phyloP scores from a whole-genome alignment of 1,140 invertebrate genomes.

The Drosophila ogumai region DNA sequence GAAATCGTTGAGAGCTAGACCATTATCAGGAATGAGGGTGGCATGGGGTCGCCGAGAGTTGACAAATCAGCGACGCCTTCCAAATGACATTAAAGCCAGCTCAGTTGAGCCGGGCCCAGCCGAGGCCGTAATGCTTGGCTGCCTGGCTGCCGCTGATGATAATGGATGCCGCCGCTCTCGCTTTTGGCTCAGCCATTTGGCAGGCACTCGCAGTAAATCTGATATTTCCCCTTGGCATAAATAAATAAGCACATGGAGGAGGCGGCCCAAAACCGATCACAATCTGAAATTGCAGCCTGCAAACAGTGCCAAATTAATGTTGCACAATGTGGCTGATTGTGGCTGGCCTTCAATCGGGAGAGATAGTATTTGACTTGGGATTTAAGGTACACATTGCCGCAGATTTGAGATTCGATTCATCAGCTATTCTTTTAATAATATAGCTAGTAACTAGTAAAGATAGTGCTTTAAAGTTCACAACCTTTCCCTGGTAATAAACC shows the following conservation, averaged over 20 bases:
- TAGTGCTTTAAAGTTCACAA: too few species aligned
- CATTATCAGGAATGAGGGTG: constrained; percentile 50
- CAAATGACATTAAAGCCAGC: constrained; percentile 66
- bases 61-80: constrained; percentile 74
- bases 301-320: constrained; percentile 59
- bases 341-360: constrained; percentile 8
- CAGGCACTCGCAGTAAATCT: constrained; percentile 61
- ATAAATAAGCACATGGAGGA: constrained; percentile 54
- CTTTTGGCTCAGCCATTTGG: constrained; percentile 55
- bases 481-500: not conserved
- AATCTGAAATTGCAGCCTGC: constrained; percentile 60
- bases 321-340: constrained; percentile 54
- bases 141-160: constrained; percentile 55
- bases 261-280: constrained; percentile 43
- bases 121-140: constrained; percentile 62
- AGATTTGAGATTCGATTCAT: too few species aligned
- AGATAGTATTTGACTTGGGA: not conserved
- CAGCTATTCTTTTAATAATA: not conserved
- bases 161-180: constrained; percentile 46
- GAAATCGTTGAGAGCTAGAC: constrained; percentile 69
- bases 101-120: constrained; percentile 22
- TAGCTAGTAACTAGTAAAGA: not conserved
- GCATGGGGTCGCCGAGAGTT: constrained; percentile 33
- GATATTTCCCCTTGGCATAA: constrained; percentile 59
- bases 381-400: not conserved